phyloP scores from a whole-genome alignment of 2,797 vertebrate genomes.

The Enteromius argenteus region DNA sequence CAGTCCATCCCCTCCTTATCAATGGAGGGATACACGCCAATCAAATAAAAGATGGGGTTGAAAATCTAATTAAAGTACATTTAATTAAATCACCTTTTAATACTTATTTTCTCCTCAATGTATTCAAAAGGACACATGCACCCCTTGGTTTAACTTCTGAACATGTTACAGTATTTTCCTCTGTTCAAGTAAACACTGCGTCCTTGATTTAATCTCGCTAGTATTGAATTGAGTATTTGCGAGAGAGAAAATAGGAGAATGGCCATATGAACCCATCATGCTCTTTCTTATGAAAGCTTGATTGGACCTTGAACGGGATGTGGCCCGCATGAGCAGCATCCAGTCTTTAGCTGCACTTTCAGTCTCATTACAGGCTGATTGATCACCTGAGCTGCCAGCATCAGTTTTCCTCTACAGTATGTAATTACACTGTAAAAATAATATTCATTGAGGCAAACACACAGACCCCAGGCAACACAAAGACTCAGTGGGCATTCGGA shows the following conservation, averaged over 20 bases:
- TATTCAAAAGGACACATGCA: slow-evolving; percentile 62
- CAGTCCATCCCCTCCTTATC: slow-evolving; percentile 52
- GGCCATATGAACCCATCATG: not conserved
- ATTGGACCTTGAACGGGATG: slow-evolving; percentile 67
- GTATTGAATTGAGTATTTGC: not conserved
- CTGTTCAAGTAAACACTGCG: not conserved
- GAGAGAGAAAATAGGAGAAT: not conserved
- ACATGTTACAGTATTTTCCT: not conserved
- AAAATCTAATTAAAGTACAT: slow-evolving; percentile 73
- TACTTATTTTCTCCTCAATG: slow-evolving; percentile 64
- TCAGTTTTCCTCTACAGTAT: slow-evolving; percentile 63
- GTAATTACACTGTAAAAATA: slow-evolving; percentile 72
- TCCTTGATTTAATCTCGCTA: not conserved
- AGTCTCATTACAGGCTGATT: slow-evolving; percentile 74
- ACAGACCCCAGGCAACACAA: slow-evolving; percentile 58
- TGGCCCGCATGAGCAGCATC: slow-evolving; percentile 63
- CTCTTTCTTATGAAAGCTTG: not conserved
- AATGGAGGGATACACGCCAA: slow-evolving; percentile 49
- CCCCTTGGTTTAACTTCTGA: slow-evolving; percentile 32
- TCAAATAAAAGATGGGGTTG: slow-evolving; percentile 64
- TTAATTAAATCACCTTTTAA: slow-evolving; percentile 73
- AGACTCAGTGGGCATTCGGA: slow-evolving; percentile 61
- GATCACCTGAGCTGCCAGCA: slow-evolving; percentile 69
- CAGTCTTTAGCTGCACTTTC: slow-evolving; percentile 67
- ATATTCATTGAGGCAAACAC: slow-evolving; percentile 53